Evolutionary conservation across 1,140 invertebrate species (phyloP).

Genomic region (Brachionus manjavacas): DNA sequence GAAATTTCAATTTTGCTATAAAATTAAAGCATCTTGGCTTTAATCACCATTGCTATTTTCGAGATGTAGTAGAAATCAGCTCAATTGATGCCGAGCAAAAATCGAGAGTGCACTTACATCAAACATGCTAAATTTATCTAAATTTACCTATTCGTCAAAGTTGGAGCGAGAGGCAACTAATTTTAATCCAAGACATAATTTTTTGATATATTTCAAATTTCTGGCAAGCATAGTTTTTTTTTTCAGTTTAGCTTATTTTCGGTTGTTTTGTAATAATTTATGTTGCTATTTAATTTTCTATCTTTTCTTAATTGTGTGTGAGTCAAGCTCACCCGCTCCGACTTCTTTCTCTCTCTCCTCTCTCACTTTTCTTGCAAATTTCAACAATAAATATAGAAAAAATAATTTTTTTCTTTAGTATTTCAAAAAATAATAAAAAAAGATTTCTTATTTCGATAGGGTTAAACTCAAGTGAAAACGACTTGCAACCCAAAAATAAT

Average conservation of each 20-base stretch:
- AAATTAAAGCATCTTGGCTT: background rate
- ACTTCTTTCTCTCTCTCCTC: background rate
- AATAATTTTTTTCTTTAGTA: slow-evolving; percentile 1
- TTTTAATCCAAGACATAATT: slow-evolving; percentile 23
- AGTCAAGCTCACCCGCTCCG: background rate
- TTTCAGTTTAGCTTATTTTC: background rate
- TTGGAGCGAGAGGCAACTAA: background rate
- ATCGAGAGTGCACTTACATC: background rate
- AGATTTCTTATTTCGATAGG: background rate
- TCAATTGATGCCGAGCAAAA: background rate
- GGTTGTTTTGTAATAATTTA: slow-evolving; percentile 38
- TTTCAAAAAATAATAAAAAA: slow-evolving; percentile 31
- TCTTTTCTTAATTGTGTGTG: background rate
- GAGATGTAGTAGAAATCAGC: background rate
- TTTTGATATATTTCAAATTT: slow-evolving; percentile 14
- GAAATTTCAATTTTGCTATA: background rate
- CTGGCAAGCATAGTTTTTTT: background rate
- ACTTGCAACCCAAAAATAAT: background rate
- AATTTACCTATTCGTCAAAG: background rate
- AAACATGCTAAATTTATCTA: background rate
- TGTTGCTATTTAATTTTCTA: slow-evolving; percentile 38
- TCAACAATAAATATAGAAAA: slow-evolving; percentile 27
- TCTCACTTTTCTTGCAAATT: background rate
- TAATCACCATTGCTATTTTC: background rate
- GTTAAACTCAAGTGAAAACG: background rate